Evolutionary conservation across 2,888 invertebrate species (phyloP), one percentile per base, ranked within the genome.

Genomic region (Eupithecia vulgata): DNA sequence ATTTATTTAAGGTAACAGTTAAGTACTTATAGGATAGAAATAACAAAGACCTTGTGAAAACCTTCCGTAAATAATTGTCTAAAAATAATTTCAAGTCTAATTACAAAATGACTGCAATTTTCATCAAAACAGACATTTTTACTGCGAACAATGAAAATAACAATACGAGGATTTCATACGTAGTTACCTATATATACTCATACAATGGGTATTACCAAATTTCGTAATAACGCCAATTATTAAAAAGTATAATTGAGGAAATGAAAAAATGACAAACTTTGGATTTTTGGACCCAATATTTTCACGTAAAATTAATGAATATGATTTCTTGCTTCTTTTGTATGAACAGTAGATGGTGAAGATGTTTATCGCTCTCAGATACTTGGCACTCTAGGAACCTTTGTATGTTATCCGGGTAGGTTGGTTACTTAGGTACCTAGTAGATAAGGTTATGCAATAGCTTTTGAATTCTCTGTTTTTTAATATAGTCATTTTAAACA

Each of bases 31-130:
- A 21, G 21, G 52, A 10, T 48, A 52, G 1, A 10, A 57, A 25
- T 13, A 57, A 25, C 57, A 25, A 57, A 25, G 25, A 13, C 57
- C 48, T 21, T n/a, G 12, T 13, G 15, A 37, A 64, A 65, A 25
- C 65, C 65, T 40, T 37, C 65, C 65, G 65, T 12, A 65, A 65
- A 65, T 65, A 65, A 64, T 40, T 42, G 25, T 21, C 57, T 21
- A 5, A 62, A n/a, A 65, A 48, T 34, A 30, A 34, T n/a, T 42
- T 37, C 45, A 67, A 34, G 34, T 30, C 21, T 15, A 45, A 66
- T 66, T 45, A 30, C 25, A 48, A 67, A 67, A 67, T 67, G 12
- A 67, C 67, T 25, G 48, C 67, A 67, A 48, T 67, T 67, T 67
- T 34, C 45, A 25, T n/a, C 67, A 48, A 21, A 30, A 37, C 30